Evolutionary conservation across 2,797 vertebrate genomes (phyloP).

Genomic region (Limosa lapponica): DNA sequence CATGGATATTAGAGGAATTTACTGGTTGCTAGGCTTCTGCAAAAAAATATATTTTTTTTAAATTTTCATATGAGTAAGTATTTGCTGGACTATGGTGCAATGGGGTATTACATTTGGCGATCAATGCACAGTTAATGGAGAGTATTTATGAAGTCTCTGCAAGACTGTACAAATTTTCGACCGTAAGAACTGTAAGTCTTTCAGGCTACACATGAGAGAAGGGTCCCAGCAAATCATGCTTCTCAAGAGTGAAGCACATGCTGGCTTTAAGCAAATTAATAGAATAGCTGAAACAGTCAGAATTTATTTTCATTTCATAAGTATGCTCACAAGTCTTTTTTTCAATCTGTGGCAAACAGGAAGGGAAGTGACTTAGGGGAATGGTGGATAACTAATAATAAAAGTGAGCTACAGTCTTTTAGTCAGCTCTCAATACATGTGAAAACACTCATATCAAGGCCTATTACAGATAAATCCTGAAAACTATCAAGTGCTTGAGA

Average conservation of each 20-base stretch:
- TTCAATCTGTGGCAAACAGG: neutral
- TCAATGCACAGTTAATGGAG: neutral
- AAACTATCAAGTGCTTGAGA: neutral
- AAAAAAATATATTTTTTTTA: neutral
- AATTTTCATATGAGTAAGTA: neutral
- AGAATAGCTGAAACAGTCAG: neutral
- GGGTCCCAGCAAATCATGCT: neutral
- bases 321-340: neutral
- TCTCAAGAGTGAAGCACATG: neutral
- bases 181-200: neutral
- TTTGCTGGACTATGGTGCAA: neutral
- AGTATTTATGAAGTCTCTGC: neutral
- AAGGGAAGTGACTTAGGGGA: neutral
- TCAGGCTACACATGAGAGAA: neutral
- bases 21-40: neutral
- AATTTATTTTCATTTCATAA: neutral
- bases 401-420: neutral
- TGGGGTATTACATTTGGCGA: neutral
- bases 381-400: neutral
- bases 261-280: neutral
- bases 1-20: neutral
- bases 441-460: neutral
- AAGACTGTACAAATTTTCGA: neutral
- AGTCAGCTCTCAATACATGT: neutral
- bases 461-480: neutral